These are phyloP conservation scores for Poecilia wingei DNA, from an alignment of 2,797 vertebrate genomes.

Conservation along the genomic window DNA sequence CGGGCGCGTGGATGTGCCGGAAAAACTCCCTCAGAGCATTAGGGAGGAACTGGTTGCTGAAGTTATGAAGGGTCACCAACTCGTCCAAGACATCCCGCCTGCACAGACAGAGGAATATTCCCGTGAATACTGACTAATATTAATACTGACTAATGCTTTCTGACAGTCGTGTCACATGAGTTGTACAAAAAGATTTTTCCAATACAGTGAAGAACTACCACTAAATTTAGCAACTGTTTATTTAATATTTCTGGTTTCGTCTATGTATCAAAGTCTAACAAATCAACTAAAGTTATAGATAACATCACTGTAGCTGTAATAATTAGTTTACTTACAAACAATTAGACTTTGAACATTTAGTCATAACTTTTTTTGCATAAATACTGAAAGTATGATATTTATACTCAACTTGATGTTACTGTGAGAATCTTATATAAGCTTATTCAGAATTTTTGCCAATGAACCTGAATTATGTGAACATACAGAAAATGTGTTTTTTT, in stretches of 20 bases:
- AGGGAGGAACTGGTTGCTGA: conserved; percentile 98
- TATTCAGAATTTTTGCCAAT: neutral
- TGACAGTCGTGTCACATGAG: neutral
- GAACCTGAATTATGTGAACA: neutral
- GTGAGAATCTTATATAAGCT: neutral
- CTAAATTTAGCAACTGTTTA: neutral
- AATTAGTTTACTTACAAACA: neutral
- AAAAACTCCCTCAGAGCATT: conserved; percentile 98
- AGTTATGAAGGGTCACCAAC: conserved; percentile 97
- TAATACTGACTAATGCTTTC: neutral
- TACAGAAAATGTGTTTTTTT: neutral
- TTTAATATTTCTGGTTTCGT: neutral
- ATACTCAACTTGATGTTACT: neutral
- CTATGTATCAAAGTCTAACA: neutral
- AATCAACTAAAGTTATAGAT: neutral
- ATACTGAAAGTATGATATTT: neutral
- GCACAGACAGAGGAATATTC: conserved; percentile 11
- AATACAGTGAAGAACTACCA: neutral
- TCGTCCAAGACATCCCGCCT: conserved; percentile 98
- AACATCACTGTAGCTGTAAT: neutral
- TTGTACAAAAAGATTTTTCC: neutral
- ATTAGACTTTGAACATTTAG: neutral
- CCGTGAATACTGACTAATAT: neutral
- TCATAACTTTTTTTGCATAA: neutral
- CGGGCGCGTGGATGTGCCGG: conserved; percentile 96